phyloP scores from a whole-genome alignment of 2,113 vertebrate species.

The Sylvietta virens region DNA sequence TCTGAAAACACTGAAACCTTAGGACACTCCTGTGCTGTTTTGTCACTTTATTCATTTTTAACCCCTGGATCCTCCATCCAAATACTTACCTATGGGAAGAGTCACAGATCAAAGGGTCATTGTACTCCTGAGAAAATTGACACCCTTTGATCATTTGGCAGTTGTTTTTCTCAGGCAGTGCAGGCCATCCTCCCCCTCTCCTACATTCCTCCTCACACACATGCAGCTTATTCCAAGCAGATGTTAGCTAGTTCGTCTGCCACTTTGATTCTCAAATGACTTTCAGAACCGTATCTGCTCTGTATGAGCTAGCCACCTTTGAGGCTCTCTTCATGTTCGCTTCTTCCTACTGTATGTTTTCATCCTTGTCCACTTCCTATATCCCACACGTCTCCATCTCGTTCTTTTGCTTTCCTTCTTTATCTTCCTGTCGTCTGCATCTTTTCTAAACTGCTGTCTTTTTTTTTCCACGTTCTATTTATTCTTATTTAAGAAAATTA shows the following conservation, averaged over 20 bases:
- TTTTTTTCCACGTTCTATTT: not conserved
- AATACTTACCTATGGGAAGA: not conserved
- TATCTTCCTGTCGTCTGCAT: not conserved
- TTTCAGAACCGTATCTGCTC: not conserved
- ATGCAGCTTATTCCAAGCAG: not conserved
- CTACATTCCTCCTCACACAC: not conserved
- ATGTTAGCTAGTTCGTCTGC: slow-evolving; percentile 19
- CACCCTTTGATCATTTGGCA: slow-evolving; percentile 18
- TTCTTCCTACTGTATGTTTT: not conserved
- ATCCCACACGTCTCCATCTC: not conserved
- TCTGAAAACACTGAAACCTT: not conserved
- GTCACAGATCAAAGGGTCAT: slow-evolving; percentile 12
- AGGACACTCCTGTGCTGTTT: not conserved
- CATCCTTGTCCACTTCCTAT: not conserved
- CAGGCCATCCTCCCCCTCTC: not conserved
- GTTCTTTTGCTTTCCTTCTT: not conserved
- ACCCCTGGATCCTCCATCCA: not conserved
- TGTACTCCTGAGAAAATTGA: not conserved
- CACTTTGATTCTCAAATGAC: slow-evolving; percentile 2
- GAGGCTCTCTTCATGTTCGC: not conserved
- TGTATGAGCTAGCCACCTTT: not conserved
- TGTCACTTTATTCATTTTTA: not conserved
- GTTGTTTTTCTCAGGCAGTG: not conserved
- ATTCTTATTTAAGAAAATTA: not conserved
- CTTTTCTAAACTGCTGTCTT: not conserved